These are phyloP conservation scores for Julus scanicus DNA, from an alignment of 2,888 invertebrate genomes.

Conservation along the genomic window DNA sequence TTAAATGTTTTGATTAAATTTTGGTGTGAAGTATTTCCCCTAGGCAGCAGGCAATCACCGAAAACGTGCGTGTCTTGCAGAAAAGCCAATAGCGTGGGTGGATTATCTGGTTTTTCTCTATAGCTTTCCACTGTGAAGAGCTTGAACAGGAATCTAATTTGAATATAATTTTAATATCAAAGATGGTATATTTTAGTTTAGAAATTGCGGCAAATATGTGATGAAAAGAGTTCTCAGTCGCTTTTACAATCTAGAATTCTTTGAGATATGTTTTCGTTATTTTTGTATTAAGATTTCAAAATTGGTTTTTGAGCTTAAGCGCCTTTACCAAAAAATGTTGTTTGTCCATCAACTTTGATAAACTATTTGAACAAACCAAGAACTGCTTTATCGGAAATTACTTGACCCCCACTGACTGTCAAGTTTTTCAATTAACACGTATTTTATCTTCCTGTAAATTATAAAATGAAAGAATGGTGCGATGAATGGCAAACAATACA, in stretches of 20 bases:
- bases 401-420: too few relatives aligned
- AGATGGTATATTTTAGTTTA: neutral
- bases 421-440: too few relatives aligned
- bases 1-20: constrained; percentile 38
- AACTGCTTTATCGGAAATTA: too few relatives aligned
- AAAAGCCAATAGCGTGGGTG: neutral
- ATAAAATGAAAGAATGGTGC: too few relatives aligned
- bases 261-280: neutral
- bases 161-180: constrained; percentile 31
- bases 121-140: neutral
- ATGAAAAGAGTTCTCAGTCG: neutral
- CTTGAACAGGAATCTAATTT: neutral
- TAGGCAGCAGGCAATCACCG: constrained; percentile 26
- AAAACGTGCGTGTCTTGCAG: neutral
- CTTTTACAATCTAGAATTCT: neutral
- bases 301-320: neutral
- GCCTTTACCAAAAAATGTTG: neutral
- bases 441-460: too few relatives aligned
- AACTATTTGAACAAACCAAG: too few relatives aligned
- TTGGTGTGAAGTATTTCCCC: constrained; percentile 15
- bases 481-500: too few relatives aligned
- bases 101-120: neutral
- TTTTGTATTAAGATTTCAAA: neutral
- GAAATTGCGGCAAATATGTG: neutral
- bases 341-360: too few relatives aligned